Evolutionary conservation across 2,888 invertebrate species (phyloP), one percentile per base, ranked within the genome.

Genomic region (Drosophila acutilabella): DNA sequence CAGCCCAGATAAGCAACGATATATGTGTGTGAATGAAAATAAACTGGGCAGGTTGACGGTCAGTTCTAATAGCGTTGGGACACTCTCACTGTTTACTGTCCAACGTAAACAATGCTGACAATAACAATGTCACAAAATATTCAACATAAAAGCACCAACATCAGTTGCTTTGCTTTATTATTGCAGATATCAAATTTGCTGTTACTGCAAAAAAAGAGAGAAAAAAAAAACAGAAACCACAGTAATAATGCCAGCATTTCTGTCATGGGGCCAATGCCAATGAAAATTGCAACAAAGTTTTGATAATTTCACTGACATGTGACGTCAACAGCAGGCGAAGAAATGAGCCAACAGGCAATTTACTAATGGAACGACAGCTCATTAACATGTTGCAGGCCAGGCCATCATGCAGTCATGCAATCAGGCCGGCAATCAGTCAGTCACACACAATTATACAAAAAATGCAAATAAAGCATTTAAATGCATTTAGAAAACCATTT

Each of bases 51-150:
- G 33, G 74, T 74, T 71, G 67, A 64, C 33, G 42, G 44, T n/a
- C 33, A 45, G 53, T 26, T 30, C 26, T 26, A 57, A 14, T 45
- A 38, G 30, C 44, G 48, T 10, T 48, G 48, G 26, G 42, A 42
- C 68, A 40, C 42, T 16, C 20, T 51, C 38, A 7, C 42, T 14
- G 33, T 26, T 56, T 23, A 20, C 59, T 36, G 36, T 36, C 13
- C 69, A 69, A 48, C 64, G 59, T 62, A 59, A 47, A 33, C 65
- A 59, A 41, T 41, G 52, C 16, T 48, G 42, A 50, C 53, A 44
- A 71, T 80, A 60, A 57, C 82, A 70, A 65, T 71, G 69, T 68
- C 64, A 68, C 68, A 59, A 48, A 52, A 56, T 57, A 60, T 52
- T 14, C n/a, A 16, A 38, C 14, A 42, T 13, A 69, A 47, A 23